Percentiles rank a stretch among this genome's conserved stretches.
Evolutionary conservation across 2,113 vertebrate species (phyloP).

Genomic region (Macrotus californicus): DNA sequence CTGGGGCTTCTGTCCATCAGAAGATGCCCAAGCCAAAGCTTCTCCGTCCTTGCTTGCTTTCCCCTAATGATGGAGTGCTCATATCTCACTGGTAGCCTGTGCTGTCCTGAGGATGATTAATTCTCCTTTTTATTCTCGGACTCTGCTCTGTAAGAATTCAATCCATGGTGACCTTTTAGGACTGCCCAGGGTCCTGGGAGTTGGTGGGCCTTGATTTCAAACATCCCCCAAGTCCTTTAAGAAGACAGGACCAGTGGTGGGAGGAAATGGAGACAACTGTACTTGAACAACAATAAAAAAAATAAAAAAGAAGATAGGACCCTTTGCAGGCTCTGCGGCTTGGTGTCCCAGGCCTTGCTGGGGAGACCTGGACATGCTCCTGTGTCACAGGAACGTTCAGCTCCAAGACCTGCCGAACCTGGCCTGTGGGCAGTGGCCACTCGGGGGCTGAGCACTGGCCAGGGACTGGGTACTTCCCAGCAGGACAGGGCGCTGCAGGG

Average conservation of each 20-base stretch:
- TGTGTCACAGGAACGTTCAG: fast-evolving
- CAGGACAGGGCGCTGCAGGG: not conserved
- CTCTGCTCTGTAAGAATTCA: not conserved
- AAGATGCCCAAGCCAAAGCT: not conserved
- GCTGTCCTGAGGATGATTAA: no score
- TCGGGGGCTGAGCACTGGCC: not conserved
- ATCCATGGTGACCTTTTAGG: not conserved
- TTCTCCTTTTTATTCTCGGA: not conserved
- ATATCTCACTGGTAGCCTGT: not conserved
- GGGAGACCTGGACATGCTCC: not conserved
- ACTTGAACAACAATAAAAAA: no score
- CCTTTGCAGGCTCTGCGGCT: not conserved
- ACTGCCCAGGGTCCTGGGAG: not conserved
- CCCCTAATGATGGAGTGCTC: not conserved
- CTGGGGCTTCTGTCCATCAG: not conserved
- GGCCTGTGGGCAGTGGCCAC: not conserved
- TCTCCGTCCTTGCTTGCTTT: not conserved
- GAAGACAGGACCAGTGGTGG: not conserved
- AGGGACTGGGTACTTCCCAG: not conserved
- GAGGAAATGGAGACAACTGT: no score
- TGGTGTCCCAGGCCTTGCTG: fast-evolving
- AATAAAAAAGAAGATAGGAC: no score
- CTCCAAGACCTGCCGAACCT: not conserved
- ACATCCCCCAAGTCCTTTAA: no score
- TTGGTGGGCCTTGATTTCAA: not conserved